These are phyloP conservation scores for Mesoclemmys tuberculata DNA, from an alignment of 2,113 vertebrate genomes.

Conservation along the genomic window DNA sequence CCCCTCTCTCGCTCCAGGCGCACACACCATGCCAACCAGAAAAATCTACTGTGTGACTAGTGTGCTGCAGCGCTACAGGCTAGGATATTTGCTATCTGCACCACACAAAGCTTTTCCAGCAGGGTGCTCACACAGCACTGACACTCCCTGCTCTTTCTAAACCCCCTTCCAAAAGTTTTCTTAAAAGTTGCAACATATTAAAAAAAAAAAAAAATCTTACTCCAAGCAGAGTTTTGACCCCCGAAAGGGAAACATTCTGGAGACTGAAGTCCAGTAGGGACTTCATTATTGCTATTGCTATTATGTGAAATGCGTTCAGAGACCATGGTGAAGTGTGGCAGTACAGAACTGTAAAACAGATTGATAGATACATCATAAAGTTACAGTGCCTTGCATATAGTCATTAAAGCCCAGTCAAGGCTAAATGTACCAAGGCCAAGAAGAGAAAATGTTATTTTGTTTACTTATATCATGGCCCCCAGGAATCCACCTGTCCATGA, in stretches of 20 bases:
- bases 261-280: neutral
- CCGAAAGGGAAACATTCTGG: neutral
- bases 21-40: neutral
- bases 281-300: neutral
- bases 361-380: accelerated
- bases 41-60: neutral
- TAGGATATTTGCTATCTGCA: neutral
- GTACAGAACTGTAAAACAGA: neutral
- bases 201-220: neutral
- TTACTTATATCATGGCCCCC: accelerated
- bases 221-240: neutral
- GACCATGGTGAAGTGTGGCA: too few species aligned
- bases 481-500: accelerated
- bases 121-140: too few species aligned
- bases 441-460: neutral
- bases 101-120: neutral
- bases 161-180: neutral
- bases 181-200: neutral
- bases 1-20: neutral
- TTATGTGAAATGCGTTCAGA: neutral
- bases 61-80: neutral
- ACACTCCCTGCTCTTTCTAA: neutral
- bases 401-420: neutral
- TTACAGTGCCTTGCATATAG: neutral
- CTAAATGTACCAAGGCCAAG: neutral